Percentiles rank a stretch among this genome's conserved stretches.
These are phyloP conservation scores for Rhamnusium bicolor DNA, from an alignment of 2,888 invertebrate species.

Conservation along the genomic window DNA sequence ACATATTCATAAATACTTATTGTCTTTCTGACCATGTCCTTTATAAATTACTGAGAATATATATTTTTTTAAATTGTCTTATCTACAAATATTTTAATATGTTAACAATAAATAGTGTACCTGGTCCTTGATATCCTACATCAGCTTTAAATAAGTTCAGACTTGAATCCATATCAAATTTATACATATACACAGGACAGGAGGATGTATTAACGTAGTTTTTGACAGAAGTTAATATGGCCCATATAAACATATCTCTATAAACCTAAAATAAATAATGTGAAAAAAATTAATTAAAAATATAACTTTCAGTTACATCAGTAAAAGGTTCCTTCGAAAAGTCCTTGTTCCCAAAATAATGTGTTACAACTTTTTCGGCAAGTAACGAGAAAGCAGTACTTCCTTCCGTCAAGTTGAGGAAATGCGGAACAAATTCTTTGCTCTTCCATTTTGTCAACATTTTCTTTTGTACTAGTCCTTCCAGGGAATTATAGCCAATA, in stretches of 20 bases:
- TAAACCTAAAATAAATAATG: not conserved
- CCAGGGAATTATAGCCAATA: slow-evolving; percentile 64
- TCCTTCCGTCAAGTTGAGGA: not conserved
- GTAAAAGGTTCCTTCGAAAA: not conserved
- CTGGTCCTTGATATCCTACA: slow-evolving; percentile 27
- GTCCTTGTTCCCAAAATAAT: not conserved
- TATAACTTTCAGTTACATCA: not conserved
- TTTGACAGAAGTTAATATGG: slow-evolving; percentile 32
- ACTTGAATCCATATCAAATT: slow-evolving; percentile 57
- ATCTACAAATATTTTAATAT: too few species aligned
- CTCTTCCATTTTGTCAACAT: not conserved
- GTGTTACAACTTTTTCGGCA: not conserved
- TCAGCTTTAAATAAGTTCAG: slow-evolving; percentile 52
- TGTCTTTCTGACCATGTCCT: too few species aligned
- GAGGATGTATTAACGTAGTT: slow-evolving; percentile 55
- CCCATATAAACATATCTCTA: not conserved
- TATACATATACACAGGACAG: slow-evolving; percentile 62
- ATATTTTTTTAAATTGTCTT: too few species aligned
- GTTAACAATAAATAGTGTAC: too few species aligned
- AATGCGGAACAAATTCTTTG: not conserved
- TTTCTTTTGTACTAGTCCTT: slow-evolving; percentile 57
- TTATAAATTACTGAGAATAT: too few species aligned
- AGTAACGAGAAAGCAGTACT: not conserved
- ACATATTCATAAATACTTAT: too few species aligned
- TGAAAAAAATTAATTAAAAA: not conserved